These are phyloP conservation scores for Cichlasoma orientale DNA, from an alignment of 2,797 vertebrate genomes.

Conservation along the genomic window DNA sequence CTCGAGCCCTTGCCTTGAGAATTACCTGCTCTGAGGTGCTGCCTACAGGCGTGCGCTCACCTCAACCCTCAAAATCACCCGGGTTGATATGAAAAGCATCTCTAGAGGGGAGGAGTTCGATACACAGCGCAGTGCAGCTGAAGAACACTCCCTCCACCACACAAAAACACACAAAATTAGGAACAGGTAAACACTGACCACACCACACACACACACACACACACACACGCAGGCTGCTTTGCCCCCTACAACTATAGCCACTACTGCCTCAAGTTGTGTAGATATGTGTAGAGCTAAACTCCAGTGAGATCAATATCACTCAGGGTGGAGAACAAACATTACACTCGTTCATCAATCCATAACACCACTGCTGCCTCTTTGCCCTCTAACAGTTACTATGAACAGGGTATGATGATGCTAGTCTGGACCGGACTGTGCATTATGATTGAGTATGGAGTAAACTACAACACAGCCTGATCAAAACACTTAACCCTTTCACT, in stretches of 20 bases:
- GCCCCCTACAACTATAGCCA: constrained; percentile 20
- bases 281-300: constrained; percentile 31
- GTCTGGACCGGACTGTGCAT: constrained; percentile 34
- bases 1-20: constrained; percentile 27
- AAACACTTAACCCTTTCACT: constrained; percentile 45
- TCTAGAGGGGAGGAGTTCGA: constrained; percentile 31
- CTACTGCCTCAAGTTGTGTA: constrained; percentile 2
- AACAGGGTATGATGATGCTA: constrained; percentile 54
- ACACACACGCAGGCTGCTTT: constrained; percentile 13
- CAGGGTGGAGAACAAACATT: constrained; percentile 65
- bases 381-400: constrained; percentile 50
- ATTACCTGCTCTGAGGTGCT: constrained; percentile 28
- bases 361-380: constrained; percentile 58
- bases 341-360: constrained; percentile 70
- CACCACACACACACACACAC: constrained; percentile 16
- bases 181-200: constrained; percentile 37
- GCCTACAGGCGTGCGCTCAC: constrained; percentile 33
- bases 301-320: constrained; percentile 70
- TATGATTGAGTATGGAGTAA: constrained; percentile 56
- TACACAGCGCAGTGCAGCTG: constrained; percentile 6
- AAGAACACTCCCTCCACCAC: neutral
- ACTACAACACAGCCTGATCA: constrained; percentile 36
- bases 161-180: constrained; percentile 14
- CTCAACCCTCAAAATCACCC: constrained; percentile 35
- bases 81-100: constrained; percentile 36